These are phyloP conservation scores for Drosophila nannoptera DNA, from an alignment of 1,140 invertebrate genomes.

Conservation along the genomic window DNA sequence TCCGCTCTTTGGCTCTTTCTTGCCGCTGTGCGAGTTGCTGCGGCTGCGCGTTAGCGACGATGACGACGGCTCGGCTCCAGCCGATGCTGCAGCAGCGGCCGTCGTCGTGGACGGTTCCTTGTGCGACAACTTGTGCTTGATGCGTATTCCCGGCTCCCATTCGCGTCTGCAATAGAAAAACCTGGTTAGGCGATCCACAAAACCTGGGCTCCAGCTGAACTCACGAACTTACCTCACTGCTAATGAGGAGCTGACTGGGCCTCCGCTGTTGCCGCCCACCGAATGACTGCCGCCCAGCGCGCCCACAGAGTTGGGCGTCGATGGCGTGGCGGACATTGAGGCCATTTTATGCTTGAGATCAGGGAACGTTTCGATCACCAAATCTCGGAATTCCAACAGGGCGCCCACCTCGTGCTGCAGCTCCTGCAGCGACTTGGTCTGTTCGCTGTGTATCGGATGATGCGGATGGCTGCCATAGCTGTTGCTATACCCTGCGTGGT, in stretches of 20 bases:
- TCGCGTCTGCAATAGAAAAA: constrained; percentile 79
- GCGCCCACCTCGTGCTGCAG: constrained; percentile 94
- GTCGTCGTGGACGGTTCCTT: constrained; percentile 77
- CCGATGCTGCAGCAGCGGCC: constrained; percentile 33
- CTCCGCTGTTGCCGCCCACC: constrained; percentile 55
- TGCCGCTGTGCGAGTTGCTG: constrained; percentile 84
- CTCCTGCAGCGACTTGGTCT: constrained; percentile 82
- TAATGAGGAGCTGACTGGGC: constrained; percentile 63
- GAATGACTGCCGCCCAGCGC: constrained; percentile 78
- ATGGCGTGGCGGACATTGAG: constrained; percentile 78
- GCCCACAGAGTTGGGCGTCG: constrained; percentile 67
- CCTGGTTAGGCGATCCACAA: not conserved
- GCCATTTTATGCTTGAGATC: constrained; percentile 90
- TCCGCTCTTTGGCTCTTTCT: constrained; percentile 80
- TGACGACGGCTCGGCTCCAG: constrained; percentile 64
- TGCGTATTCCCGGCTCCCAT: constrained; percentile 89
- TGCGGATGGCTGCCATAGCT: constrained; percentile 69
- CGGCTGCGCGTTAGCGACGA: constrained; percentile 82
- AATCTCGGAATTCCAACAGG: constrained; percentile 91
- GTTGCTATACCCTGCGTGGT: constrained; percentile 66
- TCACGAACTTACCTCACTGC: constrained; percentile 62
- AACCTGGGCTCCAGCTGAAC: not conserved
- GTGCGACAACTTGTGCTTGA: constrained; percentile 83
- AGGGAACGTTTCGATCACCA: constrained; percentile 94
- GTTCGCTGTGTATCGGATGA: constrained; percentile 77